phyloP scores from a whole-genome alignment of 2,888 invertebrate genomes.

The Hirudinaria manillensis region DNA sequence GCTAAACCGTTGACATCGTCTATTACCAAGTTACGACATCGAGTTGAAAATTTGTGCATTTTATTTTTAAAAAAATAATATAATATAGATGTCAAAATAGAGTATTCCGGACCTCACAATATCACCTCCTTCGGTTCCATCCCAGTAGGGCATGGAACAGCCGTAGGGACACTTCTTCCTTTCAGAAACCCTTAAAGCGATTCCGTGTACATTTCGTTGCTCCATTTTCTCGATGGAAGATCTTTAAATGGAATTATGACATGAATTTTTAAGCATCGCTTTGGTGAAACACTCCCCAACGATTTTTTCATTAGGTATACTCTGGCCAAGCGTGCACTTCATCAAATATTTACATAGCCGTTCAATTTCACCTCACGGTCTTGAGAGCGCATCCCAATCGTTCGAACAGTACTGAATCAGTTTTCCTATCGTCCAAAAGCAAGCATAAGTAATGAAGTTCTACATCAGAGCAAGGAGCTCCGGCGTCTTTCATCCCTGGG shows the following conservation, averaged over 20 bases:
- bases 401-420: not conserved
- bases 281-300: too few relatives aligned
- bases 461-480: not conserved
- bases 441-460: slow-evolving; percentile 3
- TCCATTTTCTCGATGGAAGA: not conserved
- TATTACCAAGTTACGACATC: too few relatives aligned
- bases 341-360: slow-evolving; percentile 1
- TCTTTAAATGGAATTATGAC: not conserved
- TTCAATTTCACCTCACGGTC: slow-evolving; percentile 1
- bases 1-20: too few relatives aligned
- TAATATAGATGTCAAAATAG: too few relatives aligned
- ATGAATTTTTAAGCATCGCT: too few relatives aligned
- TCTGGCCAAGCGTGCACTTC: not conserved
- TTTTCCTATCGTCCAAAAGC: not conserved
- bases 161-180: not conserved
- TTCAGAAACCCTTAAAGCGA: not conserved
- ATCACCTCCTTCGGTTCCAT: not conserved
- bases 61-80: too few relatives aligned
- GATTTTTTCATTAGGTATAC: not conserved
- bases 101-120: too few relatives aligned
- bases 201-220: not conserved
- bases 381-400: not conserved
- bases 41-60: too few relatives aligned
- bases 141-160: slow-evolving; percentile 10
- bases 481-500: not conserved